Conservation (phyloP, 2,797 vertebrate genomes). For the Echiichthys vipera region DNA sequence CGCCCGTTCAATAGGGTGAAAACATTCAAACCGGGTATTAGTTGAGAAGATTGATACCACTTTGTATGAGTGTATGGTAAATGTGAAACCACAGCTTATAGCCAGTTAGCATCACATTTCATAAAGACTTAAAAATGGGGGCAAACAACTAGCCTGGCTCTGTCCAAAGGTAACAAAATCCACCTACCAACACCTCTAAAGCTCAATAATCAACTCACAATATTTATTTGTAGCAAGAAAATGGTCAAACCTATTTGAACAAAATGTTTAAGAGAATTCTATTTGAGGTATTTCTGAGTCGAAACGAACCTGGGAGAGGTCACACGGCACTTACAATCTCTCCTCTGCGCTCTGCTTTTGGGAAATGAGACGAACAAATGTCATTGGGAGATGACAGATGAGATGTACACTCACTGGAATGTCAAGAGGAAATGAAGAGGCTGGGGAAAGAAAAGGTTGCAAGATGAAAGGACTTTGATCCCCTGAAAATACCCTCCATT, state of each 20-base stretch:
- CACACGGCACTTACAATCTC: constrained; percentile 50
- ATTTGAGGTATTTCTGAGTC: neutral
- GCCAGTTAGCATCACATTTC: neutral
- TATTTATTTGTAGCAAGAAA: neutral
- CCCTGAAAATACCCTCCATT: constrained; percentile 47
- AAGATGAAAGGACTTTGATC: constrained; percentile 57
- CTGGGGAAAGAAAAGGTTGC: constrained; percentile 35
- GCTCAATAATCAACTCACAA: neutral
- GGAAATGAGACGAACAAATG: constrained; percentile 58
- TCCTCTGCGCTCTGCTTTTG: constrained; percentile 49
- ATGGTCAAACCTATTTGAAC: neutral
- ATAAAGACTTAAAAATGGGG: neutral
- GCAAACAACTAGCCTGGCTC: neutral
- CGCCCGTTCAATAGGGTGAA: no score
- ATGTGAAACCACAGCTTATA: neutral
- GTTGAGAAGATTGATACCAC: neutral
- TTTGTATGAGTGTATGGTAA: neutral
- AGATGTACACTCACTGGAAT: constrained; percentile 54
- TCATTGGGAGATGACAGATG: constrained; percentile 54
- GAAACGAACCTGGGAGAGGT: constrained; percentile 43
- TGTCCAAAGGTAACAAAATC: neutral
- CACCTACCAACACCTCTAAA: neutral
- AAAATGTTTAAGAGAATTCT: neutral
- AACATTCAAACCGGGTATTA: neutral
- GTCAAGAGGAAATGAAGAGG: constrained; percentile 58